Evolutionary conservation across 2,113 vertebrate genomes (phyloP), one percentile per base, ranked within the genome.

Genomic region (Muntiacus reevesi): DNA sequence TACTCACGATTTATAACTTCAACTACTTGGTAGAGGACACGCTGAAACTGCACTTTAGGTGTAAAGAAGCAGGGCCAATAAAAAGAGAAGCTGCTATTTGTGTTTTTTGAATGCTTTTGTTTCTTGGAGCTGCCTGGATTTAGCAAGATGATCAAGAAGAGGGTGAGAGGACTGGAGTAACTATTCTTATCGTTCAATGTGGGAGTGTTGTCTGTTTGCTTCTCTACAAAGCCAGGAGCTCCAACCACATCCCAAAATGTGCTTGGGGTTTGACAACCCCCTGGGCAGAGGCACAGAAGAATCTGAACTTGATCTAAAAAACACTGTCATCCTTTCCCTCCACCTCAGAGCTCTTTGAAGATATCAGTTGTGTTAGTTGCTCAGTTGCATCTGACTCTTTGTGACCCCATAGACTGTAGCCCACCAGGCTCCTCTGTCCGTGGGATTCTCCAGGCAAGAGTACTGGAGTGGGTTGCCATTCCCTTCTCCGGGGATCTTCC

Each of bases 151-250:
- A 97, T 14, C 85, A 67, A 89, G 87, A 85, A 79, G 28, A 95
- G 27, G 45, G 21, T 86, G 55, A 84, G 79, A 94, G 17, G 45
- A 82, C 2, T 16, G 23, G 90, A 87, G 47, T 7, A 16, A 91
- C 87, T 97, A 92, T 98, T 96, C 95, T 88, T 94, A 79, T 57
- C 91, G 5, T 33, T 57, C 19, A 33, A 17, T 60, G 91, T 97
- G 87, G 92, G 97, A 96, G 94, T 87, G 78, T 50, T 85, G 94
- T 59, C 45, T 93, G 52, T 60, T 83, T 84, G 79, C 89, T 96
- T 93, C 79, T 96, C 52, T 60, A 55, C 81, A 82, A 89, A 96
- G 92, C 62, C 83, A 81, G 87, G 54, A 19, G 33, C 28, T 89
- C 76, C 52, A 57, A 87, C 19, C 62, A 40, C 67, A 64, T 89